A percentile compares a stretch with the other conserved stretches of the same genome.
These are phyloP conservation scores for Burhinus bistriatus DNA, from an alignment of 2,113 vertebrate species.

Conservation along the genomic window DNA sequence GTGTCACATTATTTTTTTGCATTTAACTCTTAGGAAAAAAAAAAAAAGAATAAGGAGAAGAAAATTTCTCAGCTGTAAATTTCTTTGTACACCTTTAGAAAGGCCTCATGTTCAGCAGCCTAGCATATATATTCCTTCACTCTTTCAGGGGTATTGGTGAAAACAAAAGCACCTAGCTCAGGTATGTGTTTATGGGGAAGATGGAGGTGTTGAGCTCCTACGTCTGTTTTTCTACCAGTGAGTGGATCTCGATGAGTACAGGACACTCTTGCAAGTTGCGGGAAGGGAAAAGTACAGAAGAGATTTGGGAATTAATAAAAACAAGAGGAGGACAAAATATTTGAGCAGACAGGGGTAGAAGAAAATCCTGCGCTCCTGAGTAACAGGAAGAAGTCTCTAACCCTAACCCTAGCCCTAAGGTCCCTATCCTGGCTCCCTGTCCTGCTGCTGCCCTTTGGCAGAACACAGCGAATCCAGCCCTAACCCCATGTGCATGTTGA, in stretches of 20 bases:
- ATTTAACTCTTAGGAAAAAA: neutral
- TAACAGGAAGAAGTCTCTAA: no score
- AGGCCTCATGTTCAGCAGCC: neutral
- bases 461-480: neutral
- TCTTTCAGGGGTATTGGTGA: no score
- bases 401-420: neutral
- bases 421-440: neutral
- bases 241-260: neutral
- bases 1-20: neutral
- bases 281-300: neutral
- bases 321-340: neutral
- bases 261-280: neutral
- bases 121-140: no score
- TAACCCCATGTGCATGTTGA: fast-evolving
- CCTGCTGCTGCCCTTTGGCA: neutral
- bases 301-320: neutral
- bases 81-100: neutral
- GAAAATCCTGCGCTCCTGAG: no score
- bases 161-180: no score
- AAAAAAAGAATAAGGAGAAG: neutral
- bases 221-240: neutral
- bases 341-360: neutral
- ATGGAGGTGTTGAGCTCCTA: no score
- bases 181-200: no score
- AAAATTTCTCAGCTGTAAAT: neutral